phyloP scores from a whole-genome alignment of 1,140 invertebrate genomes.

The Aphis gossypii region DNA sequence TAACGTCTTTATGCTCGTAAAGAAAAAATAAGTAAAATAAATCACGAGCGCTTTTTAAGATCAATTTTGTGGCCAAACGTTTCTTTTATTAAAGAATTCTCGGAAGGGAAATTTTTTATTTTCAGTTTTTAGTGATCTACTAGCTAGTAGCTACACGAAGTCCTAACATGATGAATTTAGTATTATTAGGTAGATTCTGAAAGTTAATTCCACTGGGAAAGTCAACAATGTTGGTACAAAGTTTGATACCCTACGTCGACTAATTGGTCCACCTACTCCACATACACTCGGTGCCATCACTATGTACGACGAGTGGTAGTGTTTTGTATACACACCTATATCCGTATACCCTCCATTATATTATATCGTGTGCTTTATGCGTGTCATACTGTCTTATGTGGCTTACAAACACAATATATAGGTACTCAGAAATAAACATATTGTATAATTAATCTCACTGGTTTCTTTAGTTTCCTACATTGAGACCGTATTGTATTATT shows the following conservation, averaged over 20 bases:
- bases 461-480: neutral
- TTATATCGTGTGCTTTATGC: neutral
- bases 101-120: neutral
- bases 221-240: neutral
- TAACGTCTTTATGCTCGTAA: neutral
- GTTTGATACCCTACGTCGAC: neutral
- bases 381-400: neutral
- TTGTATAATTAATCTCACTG: neutral
- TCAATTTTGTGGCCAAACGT: neutral
- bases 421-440: neutral
- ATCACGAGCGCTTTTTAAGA: neutral
- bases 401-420: neutral
- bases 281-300: neutral
- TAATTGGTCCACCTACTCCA: neutral
- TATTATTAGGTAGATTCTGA: neutral
- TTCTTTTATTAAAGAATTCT: neutral
- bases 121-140: neutral
- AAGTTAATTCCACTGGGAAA: neutral
- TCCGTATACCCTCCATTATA: neutral
- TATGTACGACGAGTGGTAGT: neutral
- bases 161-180: neutral
- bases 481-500: neutral
- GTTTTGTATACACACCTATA: neutral
- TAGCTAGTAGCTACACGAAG: neutral
- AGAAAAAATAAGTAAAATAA: conserved; percentile 10